Base-by-base conservation (phyloP, 2,888 invertebrate species). In the Oxystoma pomonae region DNA sequence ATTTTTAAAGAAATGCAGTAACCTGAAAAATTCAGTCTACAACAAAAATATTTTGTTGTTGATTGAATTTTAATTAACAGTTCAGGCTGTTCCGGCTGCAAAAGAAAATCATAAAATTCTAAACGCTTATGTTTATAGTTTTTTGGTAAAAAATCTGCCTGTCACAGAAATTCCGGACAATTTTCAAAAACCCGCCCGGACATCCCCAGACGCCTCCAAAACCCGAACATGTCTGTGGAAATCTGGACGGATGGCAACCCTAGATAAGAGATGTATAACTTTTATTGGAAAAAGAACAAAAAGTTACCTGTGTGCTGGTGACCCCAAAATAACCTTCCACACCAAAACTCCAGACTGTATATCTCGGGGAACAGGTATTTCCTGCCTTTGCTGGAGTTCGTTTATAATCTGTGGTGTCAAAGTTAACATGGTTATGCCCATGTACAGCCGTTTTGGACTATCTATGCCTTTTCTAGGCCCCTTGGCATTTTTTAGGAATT, bases 281-380 rank as follows among this genome's bases (percentile, higher is more conserved):
- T 55, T 20, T 59, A 19, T 51, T 22, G 16, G 52, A 2, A 35
- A 52, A 57, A 20, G 16, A 2, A 58, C 50, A 18, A 59, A 18
- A 58, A 51, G 67, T 84, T 81, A 95, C 95, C 81, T 81, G 75
- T 92, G 85, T 1, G 96, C 96, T 0, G 96, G 96, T 0, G 96
- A 95, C 20, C 92, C 93, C 2, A 90, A 80, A 20, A 92, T 89
- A 0, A 97, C 91, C 81, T 90, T 91, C 90, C 92, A 94, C 0
- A 97, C 89, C 0, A 96, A 80, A 51, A 97, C 91, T 0, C 96
- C 96, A 73, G 89, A 85, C 1, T 83, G 83, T 0, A 94, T 82
- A 66, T 87, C 85, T 0, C 81, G 76, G 0, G 90, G 91, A 77
- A 92, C 84, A 76, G 84, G 82, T 60, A 85, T 85, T 71, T 86